Conservation (phyloP, 2,797 vertebrate species). For the Macropus fuliginosus region DNA sequence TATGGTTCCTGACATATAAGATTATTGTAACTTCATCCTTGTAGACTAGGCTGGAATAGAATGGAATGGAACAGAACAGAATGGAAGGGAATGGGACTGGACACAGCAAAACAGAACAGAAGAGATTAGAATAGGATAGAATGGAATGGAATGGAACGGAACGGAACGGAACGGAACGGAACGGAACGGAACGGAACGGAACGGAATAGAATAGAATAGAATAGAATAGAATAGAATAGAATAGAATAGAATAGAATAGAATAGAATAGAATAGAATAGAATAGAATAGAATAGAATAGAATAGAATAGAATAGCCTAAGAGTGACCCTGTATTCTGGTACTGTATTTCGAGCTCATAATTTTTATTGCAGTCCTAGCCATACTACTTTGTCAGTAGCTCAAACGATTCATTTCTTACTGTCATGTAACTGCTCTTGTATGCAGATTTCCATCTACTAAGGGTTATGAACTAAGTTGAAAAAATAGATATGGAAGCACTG, state of each 20-base stretch:
- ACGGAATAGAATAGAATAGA: too few relatives aligned
- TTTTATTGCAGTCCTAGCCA: background rate
- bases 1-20: background rate
- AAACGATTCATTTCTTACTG: background rate
- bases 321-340: background rate
- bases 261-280: too few relatives aligned
- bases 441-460: background rate
- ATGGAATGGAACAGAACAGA: too few relatives aligned
- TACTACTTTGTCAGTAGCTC: background rate
- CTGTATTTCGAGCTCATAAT: background rate
- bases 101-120: too few relatives aligned
- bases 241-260: too few relatives aligned
- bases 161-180: fast-evolving
- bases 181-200: fast-evolving
- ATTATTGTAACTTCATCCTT: background rate
- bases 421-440: background rate
- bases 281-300: too few relatives aligned
- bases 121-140: too few relatives aligned
- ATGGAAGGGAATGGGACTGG: too few relatives aligned
- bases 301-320: background rate
- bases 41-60: too few relatives aligned
- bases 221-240: too few relatives aligned
- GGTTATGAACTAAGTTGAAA: background rate
- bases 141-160: too few relatives aligned
- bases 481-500: background rate